Evolutionary conservation across 2,797 vertebrate genomes (phyloP).

Genomic region (Sebastes baramenuke): DNA sequence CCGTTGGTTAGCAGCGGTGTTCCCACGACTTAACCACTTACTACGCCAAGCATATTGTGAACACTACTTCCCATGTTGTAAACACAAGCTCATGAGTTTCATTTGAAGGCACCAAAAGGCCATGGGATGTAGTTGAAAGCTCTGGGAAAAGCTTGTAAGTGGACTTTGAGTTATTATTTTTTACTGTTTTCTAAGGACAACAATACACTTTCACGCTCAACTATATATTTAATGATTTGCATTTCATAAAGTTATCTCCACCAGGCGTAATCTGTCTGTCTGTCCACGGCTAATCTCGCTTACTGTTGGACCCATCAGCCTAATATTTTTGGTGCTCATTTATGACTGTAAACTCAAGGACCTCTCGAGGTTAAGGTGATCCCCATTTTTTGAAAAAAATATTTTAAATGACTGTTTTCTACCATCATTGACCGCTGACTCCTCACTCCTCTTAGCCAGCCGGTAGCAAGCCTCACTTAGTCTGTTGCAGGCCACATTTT

Average conservation of each 20-base stretch:
- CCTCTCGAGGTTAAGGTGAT: not conserved
- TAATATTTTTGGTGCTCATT: too few species aligned
- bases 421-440: not conserved
- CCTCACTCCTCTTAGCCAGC: not conserved
- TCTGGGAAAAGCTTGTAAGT: not conserved
- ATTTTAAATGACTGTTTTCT: not conserved
- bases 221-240: not conserved
- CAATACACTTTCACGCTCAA: not conserved
- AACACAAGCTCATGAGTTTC: not conserved
- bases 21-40: too few species aligned
- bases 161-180: not conserved
- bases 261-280: not conserved
- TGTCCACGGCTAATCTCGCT: too few species aligned
- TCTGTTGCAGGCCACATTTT: not conserved
- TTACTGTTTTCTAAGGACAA: not conserved
- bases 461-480: not conserved
- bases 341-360: not conserved
- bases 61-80: not conserved
- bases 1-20: too few species aligned
- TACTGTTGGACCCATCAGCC: too few species aligned
- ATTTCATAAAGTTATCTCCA: not conserved
- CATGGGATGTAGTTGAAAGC: not conserved
- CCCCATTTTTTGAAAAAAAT: not conserved
- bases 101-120: not conserved
- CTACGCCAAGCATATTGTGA: not conserved